Base-by-base conservation (phyloP, 2,113 vertebrate species). In the Tychaedon coryphoeus region DNA sequence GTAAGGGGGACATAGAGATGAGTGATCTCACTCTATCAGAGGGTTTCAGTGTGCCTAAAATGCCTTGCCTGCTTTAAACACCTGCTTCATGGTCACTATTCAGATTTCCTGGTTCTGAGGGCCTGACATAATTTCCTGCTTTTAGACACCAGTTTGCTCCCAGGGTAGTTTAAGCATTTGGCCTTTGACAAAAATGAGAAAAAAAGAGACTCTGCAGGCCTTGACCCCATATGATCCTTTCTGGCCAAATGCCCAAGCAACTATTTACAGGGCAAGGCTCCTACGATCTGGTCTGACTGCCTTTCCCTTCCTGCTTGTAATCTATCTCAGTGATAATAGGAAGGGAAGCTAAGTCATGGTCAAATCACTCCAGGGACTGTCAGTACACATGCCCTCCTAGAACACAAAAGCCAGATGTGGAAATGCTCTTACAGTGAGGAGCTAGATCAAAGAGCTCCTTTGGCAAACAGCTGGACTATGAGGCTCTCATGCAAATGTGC, bases 381-480 rank as follows among this genome's bases (percentile, higher is more conserved):
- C 19, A 0, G 67, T 76, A 61, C 67, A 86, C 66, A 93, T 78
- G 88, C 62, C 71, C 40, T 92, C 28, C 67, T 72, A 76, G 64
- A 73, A 88, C 51, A 86, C 72, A 92, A 93, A 92, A 80, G 67
- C 93, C 91, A 72, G 33, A 83, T 80, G 58, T 50, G 86, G 92
- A 90, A 91, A 83, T 76, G n/a, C 36, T 88, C 79, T 96, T 86
- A 70, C n/a, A 54, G 50, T 24, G 58, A 92, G 69, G 34, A 76
- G n/a, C 25, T 62, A 77, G 80, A 95, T 86, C 92, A 91, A 96
- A 91, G 72, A 89, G 14, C 31, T 84, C 60, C 51, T 91, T 94
- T 76, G 75, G 83, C 75, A 88, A 94, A 84, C 54, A 80, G 56
- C 3, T 70, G 72, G 88, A 74, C 91, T 83, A 83, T 83, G 83